These are phyloP conservation scores for Coregonus clupeaformis DNA, from an alignment of 2,113 vertebrate genomes.

Conservation along the genomic window DNA sequence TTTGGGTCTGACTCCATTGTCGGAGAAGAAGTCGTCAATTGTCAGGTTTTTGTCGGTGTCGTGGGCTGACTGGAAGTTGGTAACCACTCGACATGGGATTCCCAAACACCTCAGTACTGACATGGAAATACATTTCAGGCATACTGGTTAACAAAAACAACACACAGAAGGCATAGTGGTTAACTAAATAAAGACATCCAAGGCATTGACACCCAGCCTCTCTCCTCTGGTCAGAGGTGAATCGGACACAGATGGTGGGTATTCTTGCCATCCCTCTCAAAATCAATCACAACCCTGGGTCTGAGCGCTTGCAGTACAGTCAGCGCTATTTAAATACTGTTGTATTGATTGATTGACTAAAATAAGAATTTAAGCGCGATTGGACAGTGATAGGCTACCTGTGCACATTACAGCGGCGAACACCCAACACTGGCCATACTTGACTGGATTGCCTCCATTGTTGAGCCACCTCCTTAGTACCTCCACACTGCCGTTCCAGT, in stretches of 20 bases:
- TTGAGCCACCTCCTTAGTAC: constrained; percentile 80
- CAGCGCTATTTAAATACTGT: too few species aligned
- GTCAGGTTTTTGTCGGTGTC: constrained; percentile 67
- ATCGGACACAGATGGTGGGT: too few species aligned
- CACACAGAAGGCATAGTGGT: too few species aligned
- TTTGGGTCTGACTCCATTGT: constrained; percentile 7
- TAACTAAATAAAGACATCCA: neutral
- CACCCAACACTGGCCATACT: constrained; percentile 93
- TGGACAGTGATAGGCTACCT: constrained; percentile 66
- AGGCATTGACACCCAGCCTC: neutral
- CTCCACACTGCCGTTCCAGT: constrained; percentile 81
- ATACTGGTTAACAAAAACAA: too few species aligned
- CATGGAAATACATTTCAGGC: neutral
- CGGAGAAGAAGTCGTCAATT: constrained; percentile 23
- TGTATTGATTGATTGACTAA: too few species aligned
- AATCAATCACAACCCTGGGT: too few species aligned
- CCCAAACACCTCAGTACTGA: constrained; percentile 74
- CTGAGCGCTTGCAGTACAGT: too few species aligned
- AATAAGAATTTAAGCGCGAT: too few species aligned
- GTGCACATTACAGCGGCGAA: constrained; percentile 89
- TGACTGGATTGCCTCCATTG: constrained; percentile 69
- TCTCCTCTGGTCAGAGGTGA: too few species aligned
- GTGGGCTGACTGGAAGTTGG: constrained; percentile 68
- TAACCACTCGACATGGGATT: constrained; percentile 66
- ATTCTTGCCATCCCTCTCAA: too few species aligned